phyloP scores from a whole-genome alignment of 2,888 invertebrate species.

The Campoletis raptor region DNA sequence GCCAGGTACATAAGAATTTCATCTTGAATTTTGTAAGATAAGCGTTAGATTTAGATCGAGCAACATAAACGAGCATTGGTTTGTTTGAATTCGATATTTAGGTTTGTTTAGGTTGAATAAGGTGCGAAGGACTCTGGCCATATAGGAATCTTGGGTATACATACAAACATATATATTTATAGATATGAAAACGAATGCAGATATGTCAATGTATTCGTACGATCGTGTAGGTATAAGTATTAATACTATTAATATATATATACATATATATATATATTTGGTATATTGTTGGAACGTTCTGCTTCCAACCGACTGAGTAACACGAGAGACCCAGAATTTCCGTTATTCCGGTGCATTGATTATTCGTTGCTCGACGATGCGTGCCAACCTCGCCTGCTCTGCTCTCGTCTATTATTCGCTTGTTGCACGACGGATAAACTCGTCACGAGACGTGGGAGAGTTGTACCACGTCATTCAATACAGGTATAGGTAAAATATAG shows the following conservation, averaged over 20 bases:
- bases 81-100: conserved; percentile 7
- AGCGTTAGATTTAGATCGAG: not conserved
- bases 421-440: conserved; percentile 68
- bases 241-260: not conserved
- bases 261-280: conserved; percentile 10
- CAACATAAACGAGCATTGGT: conserved; percentile 1
- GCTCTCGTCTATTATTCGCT: conserved; percentile 67
- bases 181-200: not conserved
- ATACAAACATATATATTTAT: not conserved
- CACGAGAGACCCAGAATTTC: conserved; percentile 66
- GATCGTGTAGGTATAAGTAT: not conserved
- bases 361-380: conserved; percentile 70
- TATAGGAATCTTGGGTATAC: not conserved
- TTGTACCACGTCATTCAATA: conserved; percentile 5
- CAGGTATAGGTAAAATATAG: conserved; percentile 12
- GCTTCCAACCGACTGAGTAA: conserved; percentile 52
- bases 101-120: not conserved
- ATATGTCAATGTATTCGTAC: not conserved
- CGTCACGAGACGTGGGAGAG: conserved; percentile 61
- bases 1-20: not conserved
- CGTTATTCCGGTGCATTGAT: conserved; percentile 71
- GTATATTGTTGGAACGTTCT: conserved; percentile 36
- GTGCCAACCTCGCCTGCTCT: conserved; percentile 57
- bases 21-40: not conserved
- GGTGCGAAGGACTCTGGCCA: not conserved